These are phyloP conservation scores for Buceros bicornis DNA, from an alignment of 2,797 vertebrate species.

Conservation along the genomic window DNA sequence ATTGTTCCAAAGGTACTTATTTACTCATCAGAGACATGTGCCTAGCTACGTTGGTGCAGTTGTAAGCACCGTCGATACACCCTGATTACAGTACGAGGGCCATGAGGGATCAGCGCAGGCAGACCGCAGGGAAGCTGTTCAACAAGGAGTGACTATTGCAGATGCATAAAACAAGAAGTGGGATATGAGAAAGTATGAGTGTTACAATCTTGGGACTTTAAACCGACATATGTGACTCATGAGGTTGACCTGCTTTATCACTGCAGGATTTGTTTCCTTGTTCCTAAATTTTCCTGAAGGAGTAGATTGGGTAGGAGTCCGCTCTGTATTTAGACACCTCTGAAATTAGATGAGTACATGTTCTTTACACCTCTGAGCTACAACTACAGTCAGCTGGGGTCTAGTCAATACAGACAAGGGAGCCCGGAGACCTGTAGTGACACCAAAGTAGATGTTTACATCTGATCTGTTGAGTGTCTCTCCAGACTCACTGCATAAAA, in stretches of 20 bases:
- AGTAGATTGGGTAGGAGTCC: background rate
- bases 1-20: background rate
- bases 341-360: background rate
- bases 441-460: background rate
- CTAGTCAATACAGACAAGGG: background rate
- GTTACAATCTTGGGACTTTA: background rate
- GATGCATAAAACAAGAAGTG: background rate
- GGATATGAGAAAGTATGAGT: background rate
- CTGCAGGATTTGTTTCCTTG: background rate
- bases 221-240: background rate
- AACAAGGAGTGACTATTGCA: background rate
- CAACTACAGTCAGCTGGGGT: background rate
- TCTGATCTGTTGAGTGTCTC: background rate
- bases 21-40: background rate
- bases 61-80: background rate
- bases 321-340: background rate
- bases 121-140: background rate
- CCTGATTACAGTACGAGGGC: background rate
- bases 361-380: background rate
- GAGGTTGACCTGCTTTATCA: background rate
- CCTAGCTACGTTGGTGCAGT: background rate
- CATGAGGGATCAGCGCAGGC: background rate
- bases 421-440: background rate
- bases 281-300: background rate
- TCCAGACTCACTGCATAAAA: background rate